Conservation (phyloP, 2,888 invertebrate species). For the Hirtodrosophila confusa region DNA sequence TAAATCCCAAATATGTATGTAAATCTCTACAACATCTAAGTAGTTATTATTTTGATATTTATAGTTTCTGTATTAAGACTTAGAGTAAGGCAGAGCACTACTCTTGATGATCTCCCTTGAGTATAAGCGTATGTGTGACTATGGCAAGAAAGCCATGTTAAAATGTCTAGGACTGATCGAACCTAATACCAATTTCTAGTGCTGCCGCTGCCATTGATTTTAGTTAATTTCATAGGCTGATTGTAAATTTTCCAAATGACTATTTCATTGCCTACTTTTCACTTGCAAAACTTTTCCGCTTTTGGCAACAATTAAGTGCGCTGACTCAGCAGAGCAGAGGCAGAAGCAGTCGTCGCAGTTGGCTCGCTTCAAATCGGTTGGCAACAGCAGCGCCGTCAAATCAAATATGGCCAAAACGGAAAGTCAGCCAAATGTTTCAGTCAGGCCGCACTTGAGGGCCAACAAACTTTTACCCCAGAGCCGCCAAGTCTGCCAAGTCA, state of each 20-base stretch:
- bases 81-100: too few relatives aligned
- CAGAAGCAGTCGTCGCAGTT: conserved; percentile 46
- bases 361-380: conserved; percentile 50
- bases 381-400: conserved; percentile 51
- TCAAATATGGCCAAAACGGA: conserved; percentile 65
- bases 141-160: too few relatives aligned
- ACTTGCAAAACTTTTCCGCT: conserved; percentile 66
- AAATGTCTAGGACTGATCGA: too few relatives aligned
- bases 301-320: conserved; percentile 72
- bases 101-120: too few relatives aligned
- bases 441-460: conserved; percentile 54
- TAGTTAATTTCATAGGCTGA: conserved; percentile 29
- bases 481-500: conserved; percentile 48
- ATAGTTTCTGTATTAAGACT: too few relatives aligned
- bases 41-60: too few relatives aligned
- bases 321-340: conserved; percentile 62
- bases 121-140: too few relatives aligned
- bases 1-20: too few relatives aligned
- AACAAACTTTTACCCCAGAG: conserved; percentile 69
- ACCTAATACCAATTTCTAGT: conserved; percentile 4
- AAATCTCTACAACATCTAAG: too few relatives aligned
- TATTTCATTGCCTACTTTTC: conserved; percentile 58
- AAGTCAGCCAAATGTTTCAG: conserved; percentile 46
- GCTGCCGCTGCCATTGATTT: neutral
- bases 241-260: conserved; percentile 59